Base-by-base conservation (phyloP, 2,888 invertebrate species). In the Cistogaster globosa region DNA sequence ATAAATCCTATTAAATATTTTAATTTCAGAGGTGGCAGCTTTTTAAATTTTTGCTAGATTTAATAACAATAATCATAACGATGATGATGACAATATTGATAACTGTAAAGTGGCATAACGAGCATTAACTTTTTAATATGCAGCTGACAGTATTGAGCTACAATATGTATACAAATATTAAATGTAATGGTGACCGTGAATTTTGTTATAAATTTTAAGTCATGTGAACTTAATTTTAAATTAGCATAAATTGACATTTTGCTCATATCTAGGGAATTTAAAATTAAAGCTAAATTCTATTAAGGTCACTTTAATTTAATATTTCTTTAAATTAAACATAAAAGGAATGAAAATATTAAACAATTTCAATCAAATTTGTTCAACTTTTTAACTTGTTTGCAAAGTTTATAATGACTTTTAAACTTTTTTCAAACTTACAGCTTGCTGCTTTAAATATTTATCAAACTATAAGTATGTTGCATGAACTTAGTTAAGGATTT, bases 351-450 rank as follows among this genome's bases (percentile, higher is more conserved):
- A 76, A 82, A 69, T 75, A 74, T 74, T 82, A 58, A 75, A 75
- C 78, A 88, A 89, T 90, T 91, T 87, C 86, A 91, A 91, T 90
- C 90, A 90, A 89, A 89, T 90, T 89, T 90, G 78, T 88, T 88
- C 77, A 88, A 89, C 88, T 88, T 89, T 89, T 85, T 84, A 88
- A 88, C 86, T 90, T 90, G 88, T 90, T 90, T 86, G 71, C 63
- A 87, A 90, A 90, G 87, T 91, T 91, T 91, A 90, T 91, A 91
- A 91, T 91, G 91, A 91, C 91, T 91, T 91, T 91, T 88, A 88
- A 91, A 90, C 87, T 90, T 88, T 90, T 88, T 88, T 87, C 87
- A 82, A 75, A 86, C 72, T 82, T 79, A 62, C 82, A 77, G 71
- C 68, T 65, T 78, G 68, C 45, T 76, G 76, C 63, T 75, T 82